These are phyloP conservation scores for Cryptotis parvus DNA, from an alignment of 2,113 vertebrate genomes.

Conservation along the genomic window DNA sequence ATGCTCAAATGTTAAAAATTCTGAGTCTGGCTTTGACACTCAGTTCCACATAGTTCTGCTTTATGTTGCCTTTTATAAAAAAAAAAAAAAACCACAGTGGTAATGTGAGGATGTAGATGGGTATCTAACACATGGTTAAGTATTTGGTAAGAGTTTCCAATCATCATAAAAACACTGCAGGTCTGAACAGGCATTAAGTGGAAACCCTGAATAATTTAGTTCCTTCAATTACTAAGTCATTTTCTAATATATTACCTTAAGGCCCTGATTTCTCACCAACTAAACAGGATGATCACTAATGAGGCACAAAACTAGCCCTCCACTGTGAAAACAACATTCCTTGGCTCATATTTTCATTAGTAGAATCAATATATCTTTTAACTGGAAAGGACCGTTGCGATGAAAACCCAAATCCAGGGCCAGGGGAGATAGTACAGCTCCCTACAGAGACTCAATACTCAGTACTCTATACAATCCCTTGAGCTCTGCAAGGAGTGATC, in stretches of 20 bases:
- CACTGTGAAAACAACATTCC: background rate
- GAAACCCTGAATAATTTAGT: slow-evolving; percentile 61
- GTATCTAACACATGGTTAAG: background rate
- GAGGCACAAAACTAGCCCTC: background rate
- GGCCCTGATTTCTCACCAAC: slow-evolving; percentile 15
- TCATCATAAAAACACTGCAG: slow-evolving; percentile 38
- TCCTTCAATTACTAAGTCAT: slow-evolving; percentile 45
- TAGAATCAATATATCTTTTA: slow-evolving; percentile 40
- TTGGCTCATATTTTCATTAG: slow-evolving; percentile 39
- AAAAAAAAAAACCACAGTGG: background rate
- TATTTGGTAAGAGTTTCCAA: slow-evolving; percentile 6
- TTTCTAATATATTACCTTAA: slow-evolving; percentile 48
- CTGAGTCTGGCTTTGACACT: background rate
- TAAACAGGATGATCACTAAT: slow-evolving; percentile 34
- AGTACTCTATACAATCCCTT: too few species aligned
- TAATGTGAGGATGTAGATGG: background rate
- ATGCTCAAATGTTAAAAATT: slow-evolving; percentile 26
- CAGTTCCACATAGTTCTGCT: slow-evolving; percentile 5
- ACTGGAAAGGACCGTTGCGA: slow-evolving; percentile 30
- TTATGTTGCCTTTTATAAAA: slow-evolving; percentile 39
- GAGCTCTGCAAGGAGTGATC: too few species aligned
- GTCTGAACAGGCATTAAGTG: slow-evolving; percentile 21
- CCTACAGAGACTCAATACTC: too few species aligned
- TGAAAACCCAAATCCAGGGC: background rate
- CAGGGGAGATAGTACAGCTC: background rate